A percentile compares a stretch with the other conserved stretches of the same genome.
Conservation (phyloP, 1,140 invertebrate genomes). For the Bacillus rossius region DNA sequence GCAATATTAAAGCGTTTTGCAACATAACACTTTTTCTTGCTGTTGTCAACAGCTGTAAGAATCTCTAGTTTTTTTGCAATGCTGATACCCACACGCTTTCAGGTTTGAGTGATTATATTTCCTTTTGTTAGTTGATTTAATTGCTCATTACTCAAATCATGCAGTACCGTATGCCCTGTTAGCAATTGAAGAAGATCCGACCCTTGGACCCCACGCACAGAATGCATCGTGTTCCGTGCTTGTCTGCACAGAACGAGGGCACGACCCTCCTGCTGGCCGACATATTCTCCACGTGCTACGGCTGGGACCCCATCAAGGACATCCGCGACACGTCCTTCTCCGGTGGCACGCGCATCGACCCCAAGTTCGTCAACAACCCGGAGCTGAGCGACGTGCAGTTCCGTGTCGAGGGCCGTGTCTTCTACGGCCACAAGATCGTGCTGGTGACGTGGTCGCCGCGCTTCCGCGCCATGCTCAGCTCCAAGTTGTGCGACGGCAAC, state of each 20-base stretch:
- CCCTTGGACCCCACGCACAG: too few species aligned
- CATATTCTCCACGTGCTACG: slow-evolving; percentile 84
- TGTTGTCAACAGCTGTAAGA: too few species aligned
- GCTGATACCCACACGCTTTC: too few species aligned
- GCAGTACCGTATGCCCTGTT: too few species aligned
- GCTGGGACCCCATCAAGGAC: slow-evolving; percentile 75
- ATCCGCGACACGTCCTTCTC: slow-evolving; percentile 66
- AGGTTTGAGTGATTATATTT: too few species aligned
- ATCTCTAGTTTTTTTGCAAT: too few species aligned
- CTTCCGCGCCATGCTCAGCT: slow-evolving; percentile 80
- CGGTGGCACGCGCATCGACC: slow-evolving; percentile 71
- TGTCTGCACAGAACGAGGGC: slow-evolving; percentile 68
- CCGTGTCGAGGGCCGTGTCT: slow-evolving; percentile 83
- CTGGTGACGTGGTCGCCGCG: slow-evolving; percentile 83
- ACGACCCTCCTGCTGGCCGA: slow-evolving; percentile 81
- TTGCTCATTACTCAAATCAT: too few species aligned
- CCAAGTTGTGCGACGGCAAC: slow-evolving; percentile 65
- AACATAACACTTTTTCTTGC: too few species aligned
- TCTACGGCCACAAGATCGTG: slow-evolving; percentile 92
- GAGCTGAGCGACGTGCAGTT: slow-evolving; percentile 89
- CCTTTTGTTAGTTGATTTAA: too few species aligned
- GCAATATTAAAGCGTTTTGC: too few species aligned
- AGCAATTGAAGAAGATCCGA: too few species aligned
- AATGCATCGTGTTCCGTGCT: too few species aligned
- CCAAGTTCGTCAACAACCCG: slow-evolving; percentile 89